Base-by-base conservation (phyloP, 2,797 vertebrate genomes). In the Galagoides demidoff region DNA sequence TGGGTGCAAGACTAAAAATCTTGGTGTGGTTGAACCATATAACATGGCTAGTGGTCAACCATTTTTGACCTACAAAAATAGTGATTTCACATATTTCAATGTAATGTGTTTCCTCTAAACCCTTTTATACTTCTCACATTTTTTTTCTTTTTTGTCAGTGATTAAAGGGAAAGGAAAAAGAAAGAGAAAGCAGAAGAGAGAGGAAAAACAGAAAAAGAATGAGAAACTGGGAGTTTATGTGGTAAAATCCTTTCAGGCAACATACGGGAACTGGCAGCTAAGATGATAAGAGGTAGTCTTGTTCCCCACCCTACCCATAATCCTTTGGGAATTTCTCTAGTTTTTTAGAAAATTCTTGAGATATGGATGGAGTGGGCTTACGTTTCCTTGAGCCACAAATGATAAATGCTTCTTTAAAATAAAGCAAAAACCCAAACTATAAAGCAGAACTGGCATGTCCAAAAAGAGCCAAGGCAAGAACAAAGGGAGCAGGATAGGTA, bases 41-140 rank as follows among this genome's bases (percentile, higher is more conserved):
- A 45, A 59, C 17, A 20, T 5, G 94, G 43, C 52, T 70, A 59
- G 34, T 22, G 86, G n/a, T 85, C 45, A 77, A 76, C n/a, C 34
- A 59, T 27, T 70, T 95, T 55, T 89, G 66, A 81, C 78, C 82
- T 74, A 73, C 11, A 85, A 68, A 96, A 78, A 88, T 64, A 83
- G 71, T 25, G 16, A 39, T 86, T 88, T 68, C 31, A 10, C 73
- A 17, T 37, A 34, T 63, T 59, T 91, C 64, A 93, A 39, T 49
- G 31, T 74, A 73, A 37, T 74, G 57, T 39, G 29, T 89, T 83
- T 29, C 43, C 85, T 71, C 16, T 34, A 90, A 85, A 77, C 4
- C 27, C 91, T 16, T 20, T 39, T 45, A 45, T 91, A 64, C 20
- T 52, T 91, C 77, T 77, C 29, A 76, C 20, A 43, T 86, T 43